These are phyloP conservation scores for Nannoperca australis DNA, from an alignment of 2,797 vertebrate genomes.

Conservation along the genomic window DNA sequence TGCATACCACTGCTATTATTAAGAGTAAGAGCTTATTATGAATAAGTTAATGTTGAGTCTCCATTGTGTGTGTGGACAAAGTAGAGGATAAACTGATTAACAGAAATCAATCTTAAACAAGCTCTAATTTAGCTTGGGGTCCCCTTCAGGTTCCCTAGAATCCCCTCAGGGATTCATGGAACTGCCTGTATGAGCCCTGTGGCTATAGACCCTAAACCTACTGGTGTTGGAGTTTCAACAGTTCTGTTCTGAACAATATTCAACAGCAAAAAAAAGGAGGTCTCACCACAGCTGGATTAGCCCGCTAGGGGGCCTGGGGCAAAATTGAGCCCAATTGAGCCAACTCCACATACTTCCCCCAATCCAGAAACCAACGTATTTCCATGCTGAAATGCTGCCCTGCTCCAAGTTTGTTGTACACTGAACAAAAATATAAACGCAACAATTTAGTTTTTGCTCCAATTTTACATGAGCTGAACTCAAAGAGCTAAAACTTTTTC, in stretches of 20 bases:
- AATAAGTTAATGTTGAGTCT: background rate
- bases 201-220: background rate
- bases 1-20: background rate
- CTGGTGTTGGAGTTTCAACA: background rate
- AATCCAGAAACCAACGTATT: background rate
- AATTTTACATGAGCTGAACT: too few relatives aligned
- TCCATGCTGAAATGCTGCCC: background rate
- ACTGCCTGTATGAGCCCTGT: background rate
- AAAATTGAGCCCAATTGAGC: background rate
- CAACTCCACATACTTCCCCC: background rate
- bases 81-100: background rate
- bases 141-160: background rate
- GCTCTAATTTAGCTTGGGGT: background rate
- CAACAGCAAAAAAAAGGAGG: background rate
- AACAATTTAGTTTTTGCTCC: too few relatives aligned
- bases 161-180: constrained; percentile 1
- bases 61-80: background rate
- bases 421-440: too few relatives aligned
- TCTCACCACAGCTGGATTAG: background rate
- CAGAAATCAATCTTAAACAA: constrained; percentile 1
- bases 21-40: background rate
- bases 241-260: background rate
- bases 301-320: too few relatives aligned
- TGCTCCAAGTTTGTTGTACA: background rate
- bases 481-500: too few relatives aligned